phyloP scores from a whole-genome alignment of 2,113 vertebrate species.

The Zosterops japonicus region DNA sequence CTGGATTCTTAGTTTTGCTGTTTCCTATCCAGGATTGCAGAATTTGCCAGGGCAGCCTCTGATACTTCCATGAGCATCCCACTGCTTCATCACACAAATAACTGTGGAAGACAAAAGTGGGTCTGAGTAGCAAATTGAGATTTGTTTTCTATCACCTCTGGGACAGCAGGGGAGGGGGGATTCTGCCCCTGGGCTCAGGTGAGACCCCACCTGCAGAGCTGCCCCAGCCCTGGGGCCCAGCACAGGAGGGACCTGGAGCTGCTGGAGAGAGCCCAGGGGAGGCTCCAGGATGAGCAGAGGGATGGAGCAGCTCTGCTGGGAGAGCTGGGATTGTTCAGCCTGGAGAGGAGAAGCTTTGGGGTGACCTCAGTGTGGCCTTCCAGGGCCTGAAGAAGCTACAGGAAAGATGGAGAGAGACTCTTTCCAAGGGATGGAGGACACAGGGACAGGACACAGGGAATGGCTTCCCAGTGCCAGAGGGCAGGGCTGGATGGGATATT shows the following conservation, averaged over 20 bases:
- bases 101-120: background rate
- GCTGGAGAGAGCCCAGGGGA: no score
- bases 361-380: background rate
- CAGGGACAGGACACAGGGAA: rapidly evolving
- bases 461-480: background rate
- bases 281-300: no score
- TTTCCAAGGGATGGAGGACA: background rate
- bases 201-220: background rate
- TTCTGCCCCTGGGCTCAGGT: background rate
- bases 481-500: background rate
- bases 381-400: rapidly evolving
- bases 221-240: background rate
- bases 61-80: background rate
- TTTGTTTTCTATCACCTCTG: background rate
- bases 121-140: background rate
- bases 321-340: background rate
- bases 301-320: no score
- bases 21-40: background rate
- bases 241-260: background rate
- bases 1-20: background rate
- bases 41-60: background rate
- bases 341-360: background rate
- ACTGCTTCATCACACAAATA: background rate
- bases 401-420: rapidly evolving
- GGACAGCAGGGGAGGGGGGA: background rate